These are phyloP conservation scores for Desoria tigrina DNA, from an alignment of 2,888 invertebrate species.

Conservation along the genomic window DNA sequence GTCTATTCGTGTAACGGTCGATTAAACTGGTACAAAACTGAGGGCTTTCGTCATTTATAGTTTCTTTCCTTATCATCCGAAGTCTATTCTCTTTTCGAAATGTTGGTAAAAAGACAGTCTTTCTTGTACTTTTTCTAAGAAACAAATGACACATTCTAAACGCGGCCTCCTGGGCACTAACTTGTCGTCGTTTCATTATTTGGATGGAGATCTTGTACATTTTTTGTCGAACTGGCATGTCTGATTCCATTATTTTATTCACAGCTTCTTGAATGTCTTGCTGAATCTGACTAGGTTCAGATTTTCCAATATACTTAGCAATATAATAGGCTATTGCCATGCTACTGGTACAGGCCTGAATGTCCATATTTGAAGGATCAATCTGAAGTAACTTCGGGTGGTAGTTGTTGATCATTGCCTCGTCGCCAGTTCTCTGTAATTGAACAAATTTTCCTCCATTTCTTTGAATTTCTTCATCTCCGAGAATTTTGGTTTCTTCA, in stretches of 20 bases:
- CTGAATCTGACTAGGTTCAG: constrained; percentile 16
- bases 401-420: constrained; percentile 29
- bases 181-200: constrained; percentile 21
- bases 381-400: constrained; percentile 31
- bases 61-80: constrained; percentile 10
- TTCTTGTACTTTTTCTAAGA: constrained; percentile 8
- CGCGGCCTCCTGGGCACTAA: constrained; percentile 28
- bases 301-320: constrained; percentile 35
- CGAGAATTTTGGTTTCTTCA: constrained; percentile 5
- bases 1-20: constrained; percentile 21
- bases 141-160: constrained; percentile 22
- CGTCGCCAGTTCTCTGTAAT: constrained; percentile 25
- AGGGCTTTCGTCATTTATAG: background rate
- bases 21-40: constrained; percentile 22
- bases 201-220: constrained; percentile 2
- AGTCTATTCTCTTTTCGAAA: constrained; percentile 10
- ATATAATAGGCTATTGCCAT: constrained; percentile 31
- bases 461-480: constrained; percentile 23
- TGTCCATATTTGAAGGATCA: constrained; percentile 34
- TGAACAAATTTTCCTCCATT: constrained; percentile 26
- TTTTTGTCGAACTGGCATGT: background rate
- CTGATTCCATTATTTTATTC: background rate
- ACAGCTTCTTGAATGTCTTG: constrained; percentile 19
- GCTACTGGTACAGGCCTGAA: constrained; percentile 25
- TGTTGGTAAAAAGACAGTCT: constrained; percentile 13